Conservation (phyloP, 1,140 invertebrate genomes). For the Pomacea maculata region DNA sequence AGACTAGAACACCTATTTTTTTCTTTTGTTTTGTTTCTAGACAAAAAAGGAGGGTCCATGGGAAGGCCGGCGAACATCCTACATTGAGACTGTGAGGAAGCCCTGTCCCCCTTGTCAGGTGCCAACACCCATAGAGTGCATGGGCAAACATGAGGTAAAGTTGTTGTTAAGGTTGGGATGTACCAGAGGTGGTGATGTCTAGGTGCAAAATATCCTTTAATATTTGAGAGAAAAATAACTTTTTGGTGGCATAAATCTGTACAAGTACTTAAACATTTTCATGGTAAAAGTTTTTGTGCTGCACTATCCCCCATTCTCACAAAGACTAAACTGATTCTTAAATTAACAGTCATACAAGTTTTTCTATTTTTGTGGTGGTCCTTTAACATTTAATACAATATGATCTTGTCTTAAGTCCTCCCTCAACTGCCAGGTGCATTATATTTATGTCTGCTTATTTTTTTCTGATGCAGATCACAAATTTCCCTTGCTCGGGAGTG, state of each 20-base stretch:
- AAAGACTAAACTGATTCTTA: too few species aligned
- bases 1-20: neutral
- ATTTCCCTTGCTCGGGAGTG: slow-evolving; percentile 80
- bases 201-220: too few species aligned
- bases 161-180: neutral
- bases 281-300: too few species aligned
- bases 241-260: too few species aligned
- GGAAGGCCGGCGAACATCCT: slow-evolving; percentile 69
- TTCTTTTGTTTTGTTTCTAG: slow-evolving; percentile 21
- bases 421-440: neutral
- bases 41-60: slow-evolving; percentile 77
- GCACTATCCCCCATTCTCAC: too few species aligned
- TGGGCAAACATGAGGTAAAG: slow-evolving; percentile 80
- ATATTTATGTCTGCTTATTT: neutral
- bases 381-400: too few species aligned
- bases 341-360: too few species aligned
- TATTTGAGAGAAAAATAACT: too few species aligned
- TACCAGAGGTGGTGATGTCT: too few species aligned
- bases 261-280: too few species aligned
- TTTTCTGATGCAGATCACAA: slow-evolving; percentile 65
- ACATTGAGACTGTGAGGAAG: slow-evolving; percentile 73
- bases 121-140: slow-evolving; percentile 78
- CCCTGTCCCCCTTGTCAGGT: slow-evolving; percentile 72
- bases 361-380: too few species aligned
- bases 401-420: neutral